Evolutionary conservation across 1,140 invertebrate species (phyloP), one percentile per base, ranked within the genome.

Genomic region (Drosophila tani): DNA sequence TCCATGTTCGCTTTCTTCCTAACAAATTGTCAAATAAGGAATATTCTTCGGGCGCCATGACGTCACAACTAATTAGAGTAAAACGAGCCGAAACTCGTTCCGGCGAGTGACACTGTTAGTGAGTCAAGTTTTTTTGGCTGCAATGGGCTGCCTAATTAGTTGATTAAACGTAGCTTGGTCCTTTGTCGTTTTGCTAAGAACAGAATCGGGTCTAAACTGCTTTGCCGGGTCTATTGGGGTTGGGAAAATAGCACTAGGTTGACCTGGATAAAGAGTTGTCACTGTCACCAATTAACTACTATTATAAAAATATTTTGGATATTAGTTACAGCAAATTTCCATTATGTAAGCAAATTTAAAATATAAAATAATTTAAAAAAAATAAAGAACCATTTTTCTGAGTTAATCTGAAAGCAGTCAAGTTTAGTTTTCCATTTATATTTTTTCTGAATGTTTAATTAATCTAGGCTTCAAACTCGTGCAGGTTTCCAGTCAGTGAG

Each of bases 51-150:
- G 35, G 12, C 27, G 15, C 27, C 14, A 29, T 79, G 67, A 71
- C 75, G 75, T 73, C 76, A 79, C 59, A 47, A 51, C 59, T 79
- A 79, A 79, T 79, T 79, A 79, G 51, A 64, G 75, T 57, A 38
- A 64, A 64, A 64, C 29, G 57, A 6, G 14, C 38, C 24, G 35
- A 50, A 77, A 45, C 57, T 56, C 40, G 38, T 55, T 70, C 15
- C 4, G 50, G 24, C n/a, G 46, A 38, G 24, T 58, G 55, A 9
- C 40, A 49, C 9, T 73, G 40, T 17, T 32, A 38, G 56, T 24
- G 56, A n/a, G 59, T 51, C 40, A 67, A 65, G 49, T 65, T 53
- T 66, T 55, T 64, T 65, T n/a, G 53, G 21, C 49, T 77, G 63
- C 64, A 77, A 56, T 77, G 56, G 38, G 15, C 45, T n/a, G 14